Conservation (phyloP, 2,888 invertebrate species). For the Laspeyria flexula region DNA sequence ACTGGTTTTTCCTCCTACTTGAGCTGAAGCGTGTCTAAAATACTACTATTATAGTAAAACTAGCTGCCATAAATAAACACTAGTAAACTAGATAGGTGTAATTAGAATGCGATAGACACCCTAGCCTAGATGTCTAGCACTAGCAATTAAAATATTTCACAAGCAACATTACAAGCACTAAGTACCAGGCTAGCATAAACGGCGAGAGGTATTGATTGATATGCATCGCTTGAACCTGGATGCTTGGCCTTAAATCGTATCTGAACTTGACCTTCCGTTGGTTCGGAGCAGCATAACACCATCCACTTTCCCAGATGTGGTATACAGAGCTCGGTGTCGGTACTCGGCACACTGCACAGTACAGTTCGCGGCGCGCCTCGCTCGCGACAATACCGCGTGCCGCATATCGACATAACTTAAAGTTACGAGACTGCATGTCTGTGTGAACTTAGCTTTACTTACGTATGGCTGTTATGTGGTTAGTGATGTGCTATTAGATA, state of each 20-base stretch:
- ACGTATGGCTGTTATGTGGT: slow-evolving; percentile 47
- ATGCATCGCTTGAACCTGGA: slow-evolving; percentile 44
- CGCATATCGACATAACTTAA: not conserved
- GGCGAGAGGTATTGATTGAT: slow-evolving; percentile 36
- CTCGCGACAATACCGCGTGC: slow-evolving; percentile 11
- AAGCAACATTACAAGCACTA: slow-evolving; percentile 22
- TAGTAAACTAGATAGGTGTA: not conserved
- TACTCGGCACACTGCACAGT: slow-evolving; percentile 17
- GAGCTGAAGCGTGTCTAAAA: not conserved
- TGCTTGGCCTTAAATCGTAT: slow-evolving; percentile 46
- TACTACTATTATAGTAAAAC: not conserved
- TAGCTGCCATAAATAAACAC: not conserved
- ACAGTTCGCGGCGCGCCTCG: slow-evolving; percentile 30
- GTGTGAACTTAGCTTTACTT: slow-evolving; percentile 43
- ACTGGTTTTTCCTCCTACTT: not conserved
- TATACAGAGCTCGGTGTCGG: slow-evolving; percentile 13
- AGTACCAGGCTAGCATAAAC: slow-evolving; percentile 35
- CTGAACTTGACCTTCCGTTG: slow-evolving; percentile 79
- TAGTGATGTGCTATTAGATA: slow-evolving; percentile 49
- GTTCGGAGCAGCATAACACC: slow-evolving; percentile 54
- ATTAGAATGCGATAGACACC: not conserved
- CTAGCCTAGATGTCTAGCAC: not conserved
- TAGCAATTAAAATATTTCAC: slow-evolving; percentile 10
- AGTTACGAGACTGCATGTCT: slow-evolving; percentile 18
- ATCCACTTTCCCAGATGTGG: slow-evolving; percentile 61